Percentiles rank a stretch among this genome's conserved stretches.
Evolutionary conservation across 1,140 invertebrate species (phyloP).

Genomic region (Drosophila orena): DNA sequence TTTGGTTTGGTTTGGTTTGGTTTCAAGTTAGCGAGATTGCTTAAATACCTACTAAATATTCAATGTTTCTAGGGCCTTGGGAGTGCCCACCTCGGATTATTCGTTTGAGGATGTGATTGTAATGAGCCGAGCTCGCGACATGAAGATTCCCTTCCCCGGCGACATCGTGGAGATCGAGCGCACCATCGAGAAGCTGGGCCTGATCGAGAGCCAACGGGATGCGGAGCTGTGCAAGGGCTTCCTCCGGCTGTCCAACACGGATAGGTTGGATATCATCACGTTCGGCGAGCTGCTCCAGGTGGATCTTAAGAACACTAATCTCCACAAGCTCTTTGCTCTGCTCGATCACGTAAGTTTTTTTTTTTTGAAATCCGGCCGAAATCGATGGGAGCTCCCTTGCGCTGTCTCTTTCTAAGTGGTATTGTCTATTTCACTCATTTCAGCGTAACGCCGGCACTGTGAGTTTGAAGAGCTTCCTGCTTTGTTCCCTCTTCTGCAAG

Average conservation of each 20-base stretch:
- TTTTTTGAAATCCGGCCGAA: no score
- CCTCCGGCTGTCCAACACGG: conserved; percentile 53
- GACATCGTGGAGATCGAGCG: conserved; percentile 92
- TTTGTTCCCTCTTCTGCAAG: conserved; percentile 78
- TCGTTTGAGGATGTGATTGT: conserved; percentile 96
- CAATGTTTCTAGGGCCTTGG: conserved; percentile 88
- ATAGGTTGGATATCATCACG: conserved; percentile 70
- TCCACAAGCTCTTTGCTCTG: conserved; percentile 74
- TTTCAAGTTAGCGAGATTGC: neutral
- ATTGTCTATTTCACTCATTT: neutral
- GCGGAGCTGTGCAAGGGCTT: conserved; percentile 58
- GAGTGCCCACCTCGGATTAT: conserved; percentile 94
- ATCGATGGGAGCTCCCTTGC: neutral
- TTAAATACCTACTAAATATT: neutral
- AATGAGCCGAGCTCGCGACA: conserved; percentile 92
- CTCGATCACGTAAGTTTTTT: conserved; percentile 68
- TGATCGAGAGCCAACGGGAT: conserved; percentile 61
- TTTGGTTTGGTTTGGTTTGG: no score
- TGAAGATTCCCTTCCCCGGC: conserved; percentile 91
- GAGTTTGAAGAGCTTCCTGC: conserved; percentile 73
- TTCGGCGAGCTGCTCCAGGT: conserved; percentile 70
- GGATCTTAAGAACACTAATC: conserved; percentile 59
- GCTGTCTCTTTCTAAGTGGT: conserved; percentile 1
- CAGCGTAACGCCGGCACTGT: conserved; percentile 65
- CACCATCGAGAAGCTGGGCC: conserved; percentile 88